phyloP scores from a whole-genome alignment of 2,888 invertebrate genomes.

The Drosophila differens region DNA sequence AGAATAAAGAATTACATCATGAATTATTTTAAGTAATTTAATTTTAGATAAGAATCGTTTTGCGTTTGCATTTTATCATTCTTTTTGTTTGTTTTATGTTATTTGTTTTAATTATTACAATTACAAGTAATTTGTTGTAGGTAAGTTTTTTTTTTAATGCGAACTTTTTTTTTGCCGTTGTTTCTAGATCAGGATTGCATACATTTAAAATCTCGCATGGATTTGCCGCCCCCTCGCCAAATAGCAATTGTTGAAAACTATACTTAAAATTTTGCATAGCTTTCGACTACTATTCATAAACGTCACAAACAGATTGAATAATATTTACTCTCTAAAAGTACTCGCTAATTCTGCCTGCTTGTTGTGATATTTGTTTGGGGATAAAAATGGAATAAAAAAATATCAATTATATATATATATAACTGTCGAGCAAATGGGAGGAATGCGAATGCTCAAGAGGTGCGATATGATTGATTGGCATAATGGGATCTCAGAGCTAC shows the following conservation, averaged over 20 bases:
- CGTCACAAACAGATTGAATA: slow-evolving; percentile 35
- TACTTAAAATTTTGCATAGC: slow-evolving; percentile 17
- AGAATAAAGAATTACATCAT: slow-evolving; percentile 49
- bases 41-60: slow-evolving; percentile 40
- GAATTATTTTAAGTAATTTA: slow-evolving; percentile 36
- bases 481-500: slow-evolving; percentile 43
- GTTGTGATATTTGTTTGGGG: not conserved
- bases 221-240: not conserved
- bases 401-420: slow-evolving; percentile 4
- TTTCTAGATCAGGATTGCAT: slow-evolving; percentile 8
- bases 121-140: slow-evolving; percentile 45
- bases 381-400: slow-evolving; percentile 11
- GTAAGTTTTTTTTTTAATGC: slow-evolving; percentile 36
- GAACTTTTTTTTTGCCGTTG: slow-evolving; percentile 29
- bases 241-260: slow-evolving; percentile 6
- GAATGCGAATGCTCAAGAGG: slow-evolving; percentile 33
- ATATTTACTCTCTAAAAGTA: slow-evolving; percentile 17
- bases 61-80: slow-evolving; percentile 21
- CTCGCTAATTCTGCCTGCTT: not conserved
- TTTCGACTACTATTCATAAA: slow-evolving; percentile 3
- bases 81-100: slow-evolving; percentile 7
- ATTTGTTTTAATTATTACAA: slow-evolving; percentile 33
- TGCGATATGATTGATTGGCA: slow-evolving; percentile 62
- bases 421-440: slow-evolving; percentile 30
- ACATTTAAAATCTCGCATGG: not conserved